Evolutionary conservation across 1,140 invertebrate species (phyloP).

Genomic region (Pseudomyrmex dendroicus): DNA sequence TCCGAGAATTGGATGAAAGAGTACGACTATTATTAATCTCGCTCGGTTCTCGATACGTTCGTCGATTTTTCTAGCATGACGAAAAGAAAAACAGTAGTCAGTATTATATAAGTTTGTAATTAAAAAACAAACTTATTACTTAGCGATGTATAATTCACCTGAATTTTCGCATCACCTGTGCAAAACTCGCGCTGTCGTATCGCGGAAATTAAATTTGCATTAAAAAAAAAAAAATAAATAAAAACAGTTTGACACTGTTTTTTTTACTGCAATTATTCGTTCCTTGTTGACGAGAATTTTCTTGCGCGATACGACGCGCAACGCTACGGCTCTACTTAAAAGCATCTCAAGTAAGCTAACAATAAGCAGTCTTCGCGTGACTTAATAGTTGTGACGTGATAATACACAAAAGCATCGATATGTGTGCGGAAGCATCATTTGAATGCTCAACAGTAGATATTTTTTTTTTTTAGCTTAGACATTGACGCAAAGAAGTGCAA

Average conservation of each 20-base stretch:
- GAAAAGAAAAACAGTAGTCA: too few relatives aligned
- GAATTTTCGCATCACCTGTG: slow-evolving; percentile 24
- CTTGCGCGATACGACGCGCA: slow-evolving; percentile 25
- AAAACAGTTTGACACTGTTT: too few relatives aligned
- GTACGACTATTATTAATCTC: too few relatives aligned
- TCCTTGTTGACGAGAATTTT: neutral
- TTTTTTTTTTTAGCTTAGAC: neutral
- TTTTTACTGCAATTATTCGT: neutral
- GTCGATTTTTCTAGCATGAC: too few relatives aligned
- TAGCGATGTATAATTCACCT: neutral
- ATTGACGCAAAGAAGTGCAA: slow-evolving; percentile 40
- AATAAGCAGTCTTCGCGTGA: slow-evolving; percentile 21
- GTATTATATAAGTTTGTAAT: neutral
- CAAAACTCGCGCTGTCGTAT: slow-evolving; percentile 25
- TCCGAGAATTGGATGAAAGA: neutral
- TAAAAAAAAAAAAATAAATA: neutral
- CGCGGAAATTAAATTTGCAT: neutral
- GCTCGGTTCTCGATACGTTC: too few relatives aligned
- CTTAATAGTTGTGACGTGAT: slow-evolving; percentile 11
- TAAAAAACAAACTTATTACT: neutral
- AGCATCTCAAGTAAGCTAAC: neutral
- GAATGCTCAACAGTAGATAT: slow-evolving; percentile 2
- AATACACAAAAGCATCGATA: slow-evolving; percentile 13
- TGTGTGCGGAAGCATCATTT: slow-evolving; percentile 26
- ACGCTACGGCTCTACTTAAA: slow-evolving; percentile 6